Percentiles rank a stretch among this genome's conserved stretches.
Evolutionary conservation across 2,113 vertebrate species (phyloP).

Genomic region (Tichodroma muraria): DNA sequence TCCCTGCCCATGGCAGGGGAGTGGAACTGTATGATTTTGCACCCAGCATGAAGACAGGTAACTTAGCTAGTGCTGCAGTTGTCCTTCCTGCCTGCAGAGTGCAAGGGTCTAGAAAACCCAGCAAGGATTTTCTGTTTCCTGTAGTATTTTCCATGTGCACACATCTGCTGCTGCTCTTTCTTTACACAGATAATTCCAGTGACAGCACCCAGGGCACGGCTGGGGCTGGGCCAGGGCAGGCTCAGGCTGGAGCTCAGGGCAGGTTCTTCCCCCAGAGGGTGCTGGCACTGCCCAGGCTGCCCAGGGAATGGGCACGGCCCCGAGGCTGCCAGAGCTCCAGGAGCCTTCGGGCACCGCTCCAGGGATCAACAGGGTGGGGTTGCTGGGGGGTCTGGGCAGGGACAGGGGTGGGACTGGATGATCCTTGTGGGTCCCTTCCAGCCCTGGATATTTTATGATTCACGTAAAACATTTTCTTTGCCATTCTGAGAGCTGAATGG

Average conservation of each 20-base stretch:
- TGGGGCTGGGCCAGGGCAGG: background rate
- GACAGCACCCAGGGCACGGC: fast-evolving
- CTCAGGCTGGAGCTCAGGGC: background rate
- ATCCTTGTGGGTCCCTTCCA: background rate
- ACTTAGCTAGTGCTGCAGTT: background rate
- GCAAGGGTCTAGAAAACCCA: background rate
- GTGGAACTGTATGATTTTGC: background rate
- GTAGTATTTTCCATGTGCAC: background rate
- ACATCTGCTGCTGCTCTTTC: background rate
- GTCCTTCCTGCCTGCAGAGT: background rate
- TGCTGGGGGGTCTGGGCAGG: background rate
- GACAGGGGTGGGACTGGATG: fast-evolving
- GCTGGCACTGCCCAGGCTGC: background rate
- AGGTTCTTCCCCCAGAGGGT: background rate
- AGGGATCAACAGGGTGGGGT: background rate
- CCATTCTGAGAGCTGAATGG: background rate
- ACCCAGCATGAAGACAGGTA: background rate
- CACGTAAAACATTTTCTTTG: fast-evolving
- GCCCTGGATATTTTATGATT: background rate
- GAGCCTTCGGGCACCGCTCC: background rate
- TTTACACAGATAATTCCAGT: background rate
- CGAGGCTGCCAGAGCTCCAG: background rate
- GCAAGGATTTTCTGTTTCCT: background rate
- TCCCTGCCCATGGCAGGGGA: too few species aligned
- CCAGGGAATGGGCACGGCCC: background rate